These are phyloP conservation scores for Psittacula derbiana DNA, from an alignment of 2,797 vertebrate genomes.

Conservation along the genomic window DNA sequence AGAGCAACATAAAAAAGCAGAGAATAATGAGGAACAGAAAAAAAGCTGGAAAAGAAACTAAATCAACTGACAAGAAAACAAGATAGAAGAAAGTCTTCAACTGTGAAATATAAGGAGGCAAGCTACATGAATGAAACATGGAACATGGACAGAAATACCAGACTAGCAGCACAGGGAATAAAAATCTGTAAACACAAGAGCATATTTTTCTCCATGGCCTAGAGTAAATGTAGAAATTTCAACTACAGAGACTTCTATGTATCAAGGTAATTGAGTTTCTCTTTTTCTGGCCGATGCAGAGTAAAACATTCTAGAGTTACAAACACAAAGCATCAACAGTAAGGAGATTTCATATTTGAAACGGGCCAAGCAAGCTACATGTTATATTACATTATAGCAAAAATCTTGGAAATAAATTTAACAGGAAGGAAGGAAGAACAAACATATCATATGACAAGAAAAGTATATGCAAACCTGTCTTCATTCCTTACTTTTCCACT, in stretches of 20 bases:
- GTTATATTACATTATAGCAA: neutral
- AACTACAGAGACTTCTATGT: neutral
- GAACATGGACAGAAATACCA: neutral
- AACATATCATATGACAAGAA: neutral
- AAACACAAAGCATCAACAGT: neutral
- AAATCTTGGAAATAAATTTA: neutral
- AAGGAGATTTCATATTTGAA: neutral
- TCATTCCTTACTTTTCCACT: neutral
- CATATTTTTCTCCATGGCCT: neutral
- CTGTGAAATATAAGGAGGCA: neutral
- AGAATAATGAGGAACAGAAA: neutral
- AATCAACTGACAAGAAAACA: neutral
- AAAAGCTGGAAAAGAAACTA: neutral
- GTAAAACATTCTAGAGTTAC: neutral
- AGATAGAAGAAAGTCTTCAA: neutral
- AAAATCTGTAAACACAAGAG: neutral
- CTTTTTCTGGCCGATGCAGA: neutral
- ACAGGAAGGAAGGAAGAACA: neutral
- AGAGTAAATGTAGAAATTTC: neutral
- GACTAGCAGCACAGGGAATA: neutral
- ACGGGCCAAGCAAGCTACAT: neutral
- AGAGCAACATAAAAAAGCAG: neutral
- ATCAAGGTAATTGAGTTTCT: neutral
- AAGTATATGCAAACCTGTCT: accelerated
- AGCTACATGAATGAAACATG: neutral